Base-by-base conservation (phyloP, 2,113 vertebrate species). In the Prunella himalayana region DNA sequence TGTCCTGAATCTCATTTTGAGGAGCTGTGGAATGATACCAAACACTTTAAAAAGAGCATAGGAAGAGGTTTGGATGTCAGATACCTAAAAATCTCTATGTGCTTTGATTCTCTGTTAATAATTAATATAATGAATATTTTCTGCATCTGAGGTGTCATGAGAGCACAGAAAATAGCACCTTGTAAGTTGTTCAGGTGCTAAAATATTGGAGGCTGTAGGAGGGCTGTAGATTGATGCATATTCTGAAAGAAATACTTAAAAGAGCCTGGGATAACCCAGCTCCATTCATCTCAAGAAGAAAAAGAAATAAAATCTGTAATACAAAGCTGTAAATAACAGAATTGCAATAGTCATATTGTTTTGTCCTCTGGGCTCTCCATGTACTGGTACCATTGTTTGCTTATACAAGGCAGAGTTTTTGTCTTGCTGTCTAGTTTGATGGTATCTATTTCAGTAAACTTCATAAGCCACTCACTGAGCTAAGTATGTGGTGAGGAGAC, bases 311-410 rank as follows among this genome's bases (percentile, higher is more conserved):
- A 92, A 90, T 49, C 76, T 92, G 47, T 75, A 88, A 78, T 90
- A 86, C 72, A 90, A 86, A 90, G 60, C 88, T 94, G 85, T 90
- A 96, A 93, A 81, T 92, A 95, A 71, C 31, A 71, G 90, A 86
- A 96, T 81, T 90, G 53, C 72, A 86, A 24, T 60, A 83, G 76
- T 83, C 39, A 28, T 63, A 85, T 81, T 90, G 50, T 86, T 95
- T 96, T 94, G 75, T 95, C 64, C 65, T 95, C 47, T 77, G 78
- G 82, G 80, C 54, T 41, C 51, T 92, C 84, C 91, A 56, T 75
- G 13, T 24, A 65, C 82, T 47, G 42, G 68, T 77, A 22, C 71
- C 50, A 41, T 73, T 76, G 86, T 88, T 94, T 95, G 90, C 79
- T 96, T 86, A 37, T 23, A 44, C 39, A 68, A 82, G 81, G 51